Evolutionary conservation across 2,888 invertebrate species (phyloP), one percentile per base, ranked within the genome.

Genomic region (Rhingia campestris): DNA sequence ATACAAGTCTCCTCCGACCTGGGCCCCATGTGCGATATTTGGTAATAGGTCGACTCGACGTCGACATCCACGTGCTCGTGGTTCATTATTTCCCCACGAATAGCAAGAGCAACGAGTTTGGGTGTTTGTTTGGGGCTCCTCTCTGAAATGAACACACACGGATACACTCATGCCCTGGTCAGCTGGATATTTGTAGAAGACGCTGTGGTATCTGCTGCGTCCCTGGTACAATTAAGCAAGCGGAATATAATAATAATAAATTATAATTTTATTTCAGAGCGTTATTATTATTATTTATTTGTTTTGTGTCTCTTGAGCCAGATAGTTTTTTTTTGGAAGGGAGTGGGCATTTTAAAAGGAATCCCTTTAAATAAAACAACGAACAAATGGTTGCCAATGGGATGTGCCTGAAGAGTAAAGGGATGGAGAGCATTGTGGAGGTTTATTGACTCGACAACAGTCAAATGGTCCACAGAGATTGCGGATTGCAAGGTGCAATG

Each of bases 191-290:
- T 41, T 37, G 53, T n/a, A 30, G 53, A 47, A 22, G 39, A 1
- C 35, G 59, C 76, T 86, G 58, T 39, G 30, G 85, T 86, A 87
- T 88, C 88, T 90, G 89, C 87, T 90, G 87, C 32, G 75, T 88
- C 87, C 91, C 91, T 91, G 90, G 89, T 91, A 89, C 87, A 89
- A 90, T 91, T 91, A 90, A 90, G 90, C 90, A 91, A 91, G 89
- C 89, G 89, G 90, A 90, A 91, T 91, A 91, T 91, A 91, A 91
- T 90, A 90, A 90, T 90, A 90, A 90, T 91, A 91, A 91, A 90
- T 91, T 91, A 91, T 91, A 91, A 91, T 91, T 90, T 90, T 90
- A 85, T 86, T 85, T 58, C 53, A 89, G 88, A 89, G 88, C 88
- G 86, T 86, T 77, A 74, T 80, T 61, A 79, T 85, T 85, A 75